Evolutionary conservation across 2,113 vertebrate species (phyloP).

Genomic region (Scomber colias): DNA sequence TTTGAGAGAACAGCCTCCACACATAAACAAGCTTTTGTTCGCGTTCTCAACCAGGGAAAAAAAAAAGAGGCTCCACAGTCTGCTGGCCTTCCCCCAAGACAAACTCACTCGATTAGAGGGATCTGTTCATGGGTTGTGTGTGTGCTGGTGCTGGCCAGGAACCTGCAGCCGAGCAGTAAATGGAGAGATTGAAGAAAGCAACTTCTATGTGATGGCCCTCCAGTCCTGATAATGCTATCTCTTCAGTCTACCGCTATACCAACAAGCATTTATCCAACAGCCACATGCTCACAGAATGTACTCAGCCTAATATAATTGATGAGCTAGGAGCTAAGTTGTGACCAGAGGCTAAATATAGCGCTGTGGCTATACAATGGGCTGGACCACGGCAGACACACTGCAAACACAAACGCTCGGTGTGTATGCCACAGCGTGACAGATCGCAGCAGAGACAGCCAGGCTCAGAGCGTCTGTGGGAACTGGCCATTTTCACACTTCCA

Average conservation of each 20-base stretch:
- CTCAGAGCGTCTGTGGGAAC: constrained; percentile 50
- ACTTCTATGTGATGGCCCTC: constrained; percentile 32
- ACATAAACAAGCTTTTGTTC: constrained; percentile 87
- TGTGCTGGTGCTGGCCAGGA: constrained; percentile 32
- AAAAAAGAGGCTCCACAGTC: constrained; percentile 79
- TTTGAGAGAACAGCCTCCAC: constrained; percentile 69
- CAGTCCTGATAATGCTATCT: constrained; percentile 27
- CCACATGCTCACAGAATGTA: constrained; percentile 2
- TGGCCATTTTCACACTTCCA: constrained; percentile 22
- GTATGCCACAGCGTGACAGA: constrained; percentile 29
- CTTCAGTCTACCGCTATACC: neutral
- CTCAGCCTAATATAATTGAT: constrained; percentile 33
- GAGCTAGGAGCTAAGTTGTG: constrained; percentile 33
- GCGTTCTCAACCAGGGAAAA: constrained; percentile 76
- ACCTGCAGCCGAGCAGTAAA: constrained; percentile 43
- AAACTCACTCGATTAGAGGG: constrained; percentile 89
- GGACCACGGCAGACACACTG: neutral
- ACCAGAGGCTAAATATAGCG: constrained; percentile 51
- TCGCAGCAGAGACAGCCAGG: constrained; percentile 37
- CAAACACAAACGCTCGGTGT: constrained; percentile 35
- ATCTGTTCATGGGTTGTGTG: constrained; percentile 80
- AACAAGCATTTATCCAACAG: constrained; percentile 13
- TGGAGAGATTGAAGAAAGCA: constrained; percentile 47
- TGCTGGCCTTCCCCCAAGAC: constrained; percentile 87
- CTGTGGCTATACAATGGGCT: constrained; percentile 33